Percentiles rank a stretch among this genome's conserved stretches.
phyloP scores from a whole-genome alignment of 2,888 invertebrate species.

The Diplolepis rosae region DNA sequence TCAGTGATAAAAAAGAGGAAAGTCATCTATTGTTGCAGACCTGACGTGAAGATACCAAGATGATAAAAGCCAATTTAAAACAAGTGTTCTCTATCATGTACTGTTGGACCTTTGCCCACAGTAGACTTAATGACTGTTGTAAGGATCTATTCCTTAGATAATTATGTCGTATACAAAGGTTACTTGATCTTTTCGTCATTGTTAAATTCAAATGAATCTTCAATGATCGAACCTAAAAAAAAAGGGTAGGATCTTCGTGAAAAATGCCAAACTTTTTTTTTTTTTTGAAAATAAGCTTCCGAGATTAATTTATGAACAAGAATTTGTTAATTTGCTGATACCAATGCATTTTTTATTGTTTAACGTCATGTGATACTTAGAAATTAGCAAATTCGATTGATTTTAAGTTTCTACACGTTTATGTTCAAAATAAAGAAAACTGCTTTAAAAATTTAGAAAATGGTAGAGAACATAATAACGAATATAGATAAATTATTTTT shows the following conservation, averaged over 20 bases:
- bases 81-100: neutral
- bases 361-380: too few species aligned
- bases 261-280: neutral
- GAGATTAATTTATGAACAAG: neutral
- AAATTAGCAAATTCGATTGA: too few species aligned
- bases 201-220: slow-evolving; percentile 1
- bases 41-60: neutral
- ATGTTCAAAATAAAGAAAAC: too few species aligned
- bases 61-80: slow-evolving; percentile 2
- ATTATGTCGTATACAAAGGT: neutral
- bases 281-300: neutral
- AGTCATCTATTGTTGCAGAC: neutral
- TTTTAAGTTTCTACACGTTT: too few species aligned
- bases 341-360: neutral
- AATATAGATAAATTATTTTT: too few species aligned
- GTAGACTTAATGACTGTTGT: slow-evolving; percentile 2
- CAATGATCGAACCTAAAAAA: neutral
- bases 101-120: neutral
- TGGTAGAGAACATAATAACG: too few species aligned
- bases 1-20: slow-evolving; percentile 1
- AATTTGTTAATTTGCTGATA: neutral
- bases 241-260: neutral
- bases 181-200: neutral
- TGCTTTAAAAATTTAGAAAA: too few species aligned
- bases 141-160: slow-evolving; percentile 12